Evolutionary conservation across 2,888 invertebrate genomes (phyloP).

Genomic region (Lasioglossum villosulum): DNA sequence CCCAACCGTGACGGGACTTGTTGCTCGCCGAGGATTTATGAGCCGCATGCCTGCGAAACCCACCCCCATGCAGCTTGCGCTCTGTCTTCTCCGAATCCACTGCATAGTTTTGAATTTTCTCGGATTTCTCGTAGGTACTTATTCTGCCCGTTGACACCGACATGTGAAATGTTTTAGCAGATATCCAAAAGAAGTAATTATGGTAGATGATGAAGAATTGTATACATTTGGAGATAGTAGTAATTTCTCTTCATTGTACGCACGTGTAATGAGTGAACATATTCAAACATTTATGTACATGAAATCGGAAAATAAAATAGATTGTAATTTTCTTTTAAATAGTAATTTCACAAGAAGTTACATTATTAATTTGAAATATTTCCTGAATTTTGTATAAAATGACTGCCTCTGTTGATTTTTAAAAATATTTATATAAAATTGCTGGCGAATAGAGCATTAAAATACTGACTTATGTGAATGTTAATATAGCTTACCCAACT

Average conservation of each 20-base stretch:
- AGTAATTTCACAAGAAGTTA: not conserved
- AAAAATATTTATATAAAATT: not conserved
- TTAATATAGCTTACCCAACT: not conserved
- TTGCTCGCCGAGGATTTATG: conserved; percentile 35
- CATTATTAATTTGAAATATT: not conserved
- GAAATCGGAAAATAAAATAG: no score
- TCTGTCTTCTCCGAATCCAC: not conserved
- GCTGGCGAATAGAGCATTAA: not conserved
- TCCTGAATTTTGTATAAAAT: no score
- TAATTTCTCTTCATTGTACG: no score
- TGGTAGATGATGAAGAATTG: not conserved
- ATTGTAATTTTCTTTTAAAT: not conserved
- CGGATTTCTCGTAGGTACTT: not conserved
- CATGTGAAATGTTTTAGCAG: not conserved
- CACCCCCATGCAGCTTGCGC: not conserved
- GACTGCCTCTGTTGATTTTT: not conserved
- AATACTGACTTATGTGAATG: not conserved
- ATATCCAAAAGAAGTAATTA: not conserved
- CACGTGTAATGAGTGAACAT: no score
- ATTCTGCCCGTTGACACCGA: not conserved
- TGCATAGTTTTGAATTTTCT: conserved; percentile 3
- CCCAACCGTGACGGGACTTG: conserved; percentile 28
- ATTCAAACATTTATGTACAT: no score
- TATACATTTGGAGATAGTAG: no score
- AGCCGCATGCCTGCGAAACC: not conserved